Base-by-base conservation (phyloP, 2,888 invertebrate genomes). In the Phalera bucephala region DNA sequence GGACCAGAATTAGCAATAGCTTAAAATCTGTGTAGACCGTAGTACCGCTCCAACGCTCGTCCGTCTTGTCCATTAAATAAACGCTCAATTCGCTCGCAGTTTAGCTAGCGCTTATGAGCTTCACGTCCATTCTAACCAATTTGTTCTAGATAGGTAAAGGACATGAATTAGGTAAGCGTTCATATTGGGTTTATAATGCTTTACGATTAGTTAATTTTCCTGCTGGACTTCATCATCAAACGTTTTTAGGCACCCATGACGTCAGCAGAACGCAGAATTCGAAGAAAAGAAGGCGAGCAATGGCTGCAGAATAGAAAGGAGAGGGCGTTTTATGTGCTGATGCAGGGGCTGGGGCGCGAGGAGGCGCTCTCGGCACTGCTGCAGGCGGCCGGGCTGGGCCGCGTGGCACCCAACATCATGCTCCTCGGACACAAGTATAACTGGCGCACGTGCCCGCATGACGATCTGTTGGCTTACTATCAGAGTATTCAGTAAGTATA, bases 391-490 rank as follows among this genome's bases (percentile, higher is more conserved):
- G 99, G 99, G 3, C 93, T 99, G 37, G 99, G 99, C 9, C 96
- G 96, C n/a, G 26, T 52, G 4, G 12, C 42, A 30, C 98, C 99
- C 2, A 99, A 99, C 74, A 95, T 98, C 31, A 87, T 99, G 22
- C 91, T 99, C 62, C 93, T 99, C 92, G 99, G 99, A 4, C 99
- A 95, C 85, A 98, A 99, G 78, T 91, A 92, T n/a, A 93, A 97
- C 73, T 99, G 99, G 99, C 86, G 89, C 35, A 91, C 87, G 5
- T 94, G 52, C 91, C 92, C 34, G 88, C 92, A 36, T 1, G 88
- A 91, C 15, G 94, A 95, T 41, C 91, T 98, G n/a, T 91, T 93
- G 13, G 93, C 95, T 8, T 99, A 99, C 83, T 97, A 98, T 80
- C 95, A 95, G 64, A 94, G 96, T 31, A 91, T 99, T 50, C 97